Evolutionary conservation across 2,797 vertebrate species (phyloP).

Genomic region (Poecilia gillii): DNA sequence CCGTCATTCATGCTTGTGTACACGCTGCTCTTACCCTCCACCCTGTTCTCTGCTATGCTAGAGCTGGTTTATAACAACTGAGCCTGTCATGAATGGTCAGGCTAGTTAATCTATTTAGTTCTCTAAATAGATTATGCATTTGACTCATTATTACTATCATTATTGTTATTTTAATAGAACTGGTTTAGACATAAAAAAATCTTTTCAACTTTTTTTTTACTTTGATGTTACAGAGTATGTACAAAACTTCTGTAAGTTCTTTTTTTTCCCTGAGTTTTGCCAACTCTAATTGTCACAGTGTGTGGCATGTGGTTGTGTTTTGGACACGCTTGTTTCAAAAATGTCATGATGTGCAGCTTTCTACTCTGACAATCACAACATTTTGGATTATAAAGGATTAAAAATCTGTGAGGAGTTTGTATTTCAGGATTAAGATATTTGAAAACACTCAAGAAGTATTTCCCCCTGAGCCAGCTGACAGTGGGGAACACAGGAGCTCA

Average conservation of each 20-base stretch:
- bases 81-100: no score
- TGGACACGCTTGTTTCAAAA: not conserved
- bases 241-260: not conserved
- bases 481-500: not conserved
- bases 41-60: no score
- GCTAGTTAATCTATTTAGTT: not conserved
- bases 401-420: not conserved
- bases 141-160: not conserved
- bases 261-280: not conserved
- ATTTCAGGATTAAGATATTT: constrained; percentile 8
- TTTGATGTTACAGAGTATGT: not conserved
- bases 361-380: constrained; percentile 7
- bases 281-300: not conserved
- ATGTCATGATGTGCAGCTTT: not conserved
- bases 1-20: no score
- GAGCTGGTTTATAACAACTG: no score
- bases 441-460: constrained; percentile 4
- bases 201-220: not conserved
- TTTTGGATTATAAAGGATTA: constrained; percentile 27
- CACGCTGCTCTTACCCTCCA: no score
- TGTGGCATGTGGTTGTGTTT: not conserved
- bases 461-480: not conserved
- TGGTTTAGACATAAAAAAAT: not conserved
- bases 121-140: not conserved
- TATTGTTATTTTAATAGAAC: not conserved